Evolutionary conservation across 2,797 vertebrate species (phyloP).

Genomic region (Anabas testudineus): DNA sequence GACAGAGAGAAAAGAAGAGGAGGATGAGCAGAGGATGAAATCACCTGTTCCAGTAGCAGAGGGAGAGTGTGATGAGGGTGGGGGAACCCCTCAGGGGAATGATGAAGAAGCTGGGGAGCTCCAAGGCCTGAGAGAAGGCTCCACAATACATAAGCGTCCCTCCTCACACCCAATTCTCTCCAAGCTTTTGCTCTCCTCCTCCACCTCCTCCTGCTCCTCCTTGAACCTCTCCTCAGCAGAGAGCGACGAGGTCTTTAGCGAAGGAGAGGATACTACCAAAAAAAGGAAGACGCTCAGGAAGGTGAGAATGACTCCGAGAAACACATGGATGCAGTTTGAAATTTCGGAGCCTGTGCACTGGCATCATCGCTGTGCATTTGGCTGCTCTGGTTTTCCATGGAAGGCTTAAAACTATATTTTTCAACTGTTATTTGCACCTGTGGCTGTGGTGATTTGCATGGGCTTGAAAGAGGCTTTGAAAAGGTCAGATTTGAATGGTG

Average conservation of each 20-base stretch:
- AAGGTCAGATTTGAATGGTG: conserved; percentile 80
- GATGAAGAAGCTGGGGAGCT: conserved; percentile 16
- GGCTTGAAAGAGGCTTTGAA: conserved; percentile 81
- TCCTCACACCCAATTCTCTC: conserved; percentile 75
- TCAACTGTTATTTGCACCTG: conserved; percentile 63
- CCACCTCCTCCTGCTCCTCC: conserved; percentile 82
- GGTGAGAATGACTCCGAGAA: conserved; percentile 70
- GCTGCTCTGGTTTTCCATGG: conserved; percentile 30
- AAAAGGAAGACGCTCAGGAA: conserved; percentile 79
- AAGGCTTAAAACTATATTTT: conserved; percentile 45
- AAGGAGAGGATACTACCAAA: conserved; percentile 76
- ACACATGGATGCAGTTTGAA: neutral
- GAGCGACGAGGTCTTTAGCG: conserved; percentile 87
- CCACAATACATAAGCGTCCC: conserved; percentile 25
- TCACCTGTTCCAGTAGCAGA: conserved; percentile 2
- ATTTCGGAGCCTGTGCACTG: neutral
- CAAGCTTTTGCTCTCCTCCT: conserved; percentile 73
- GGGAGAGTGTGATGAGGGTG: conserved; percentile 11
- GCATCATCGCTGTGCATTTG: neutral
- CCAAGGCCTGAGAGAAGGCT: neutral
- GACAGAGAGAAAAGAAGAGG: conserved; percentile 19
- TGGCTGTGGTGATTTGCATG: conserved; percentile 80
- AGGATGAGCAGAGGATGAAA: conserved; percentile 8
- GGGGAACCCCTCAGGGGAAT: conserved; percentile 6
- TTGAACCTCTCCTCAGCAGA: conserved; percentile 83